These are phyloP conservation scores for Parauchenoglanis punctatus DNA, from an alignment of 2,797 vertebrate genomes.

Conservation along the genomic window DNA sequence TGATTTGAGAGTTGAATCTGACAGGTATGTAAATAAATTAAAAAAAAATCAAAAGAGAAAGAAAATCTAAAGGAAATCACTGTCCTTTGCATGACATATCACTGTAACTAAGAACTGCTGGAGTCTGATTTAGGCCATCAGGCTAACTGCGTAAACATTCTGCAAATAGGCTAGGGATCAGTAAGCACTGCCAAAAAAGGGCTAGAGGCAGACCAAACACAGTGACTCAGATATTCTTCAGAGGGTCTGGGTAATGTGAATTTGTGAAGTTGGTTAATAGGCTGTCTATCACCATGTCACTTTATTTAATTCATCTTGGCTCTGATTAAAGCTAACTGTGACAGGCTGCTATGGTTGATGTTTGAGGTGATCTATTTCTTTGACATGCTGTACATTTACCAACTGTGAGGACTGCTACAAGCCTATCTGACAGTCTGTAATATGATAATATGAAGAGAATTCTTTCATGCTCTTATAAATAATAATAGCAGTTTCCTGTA, in stretches of 20 bases:
- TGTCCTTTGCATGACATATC: background rate
- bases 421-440: background rate
- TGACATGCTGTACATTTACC: background rate
- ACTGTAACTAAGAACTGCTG: constrained; percentile 12
- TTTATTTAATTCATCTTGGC: constrained; percentile 17
- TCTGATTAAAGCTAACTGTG: constrained; percentile 2
- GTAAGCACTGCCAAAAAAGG: constrained; percentile 35
- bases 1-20: constrained; percentile 14
- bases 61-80: background rate
- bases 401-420: background rate
- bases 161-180: constrained; percentile 39
- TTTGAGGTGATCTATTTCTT: background rate
- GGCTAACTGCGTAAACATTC: constrained; percentile 40
- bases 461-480: constrained; percentile 4
- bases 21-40: background rate
- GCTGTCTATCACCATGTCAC: constrained; percentile 14
- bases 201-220: constrained; percentile 33
- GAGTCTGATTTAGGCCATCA: constrained; percentile 31
- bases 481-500: background rate
- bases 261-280: constrained; percentile 24
- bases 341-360: background rate
- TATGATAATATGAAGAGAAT: background rate
- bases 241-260: constrained; percentile 22
- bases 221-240: constrained; percentile 37
- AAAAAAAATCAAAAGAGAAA: background rate